A percentile compares a stretch with the other conserved stretches of the same genome.
Conservation (phyloP, 1,140 invertebrate genomes). For the Bicyclus anynana region DNA sequence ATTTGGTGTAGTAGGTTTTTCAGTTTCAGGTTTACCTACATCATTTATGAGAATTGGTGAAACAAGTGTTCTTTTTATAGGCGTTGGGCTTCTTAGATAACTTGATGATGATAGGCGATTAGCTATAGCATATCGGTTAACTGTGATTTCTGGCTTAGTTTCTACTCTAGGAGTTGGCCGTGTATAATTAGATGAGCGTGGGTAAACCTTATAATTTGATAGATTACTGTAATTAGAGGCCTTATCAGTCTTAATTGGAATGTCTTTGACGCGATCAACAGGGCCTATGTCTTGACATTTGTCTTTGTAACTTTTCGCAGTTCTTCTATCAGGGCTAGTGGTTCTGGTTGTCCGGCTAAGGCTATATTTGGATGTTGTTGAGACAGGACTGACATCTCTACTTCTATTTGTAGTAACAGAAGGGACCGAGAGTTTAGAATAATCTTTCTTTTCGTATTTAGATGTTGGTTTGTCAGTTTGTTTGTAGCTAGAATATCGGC, state of each 20-base stretch:
- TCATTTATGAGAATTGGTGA: slow-evolving; percentile 50
- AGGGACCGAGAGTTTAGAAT: slow-evolving; percentile 48
- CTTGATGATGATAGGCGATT: slow-evolving; percentile 57
- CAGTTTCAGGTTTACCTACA: slow-evolving; percentile 36
- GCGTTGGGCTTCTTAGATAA: slow-evolving; percentile 57
- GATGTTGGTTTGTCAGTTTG: slow-evolving; percentile 36
- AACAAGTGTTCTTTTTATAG: slow-evolving; percentile 46
- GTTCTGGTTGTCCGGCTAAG: slow-evolving; percentile 50
- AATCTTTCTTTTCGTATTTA: slow-evolving; percentile 67
- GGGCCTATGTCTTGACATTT: slow-evolving; percentile 62
- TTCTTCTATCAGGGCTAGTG: slow-evolving; percentile 58
- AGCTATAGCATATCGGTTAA: slow-evolving; percentile 61
- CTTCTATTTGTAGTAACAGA: slow-evolving; percentile 43
- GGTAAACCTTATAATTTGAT: slow-evolving; percentile 71
- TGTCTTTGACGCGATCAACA: slow-evolving; percentile 70
- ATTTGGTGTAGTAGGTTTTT: slow-evolving; percentile 34
- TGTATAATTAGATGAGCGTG: slow-evolving; percentile 58
- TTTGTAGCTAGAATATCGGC: slow-evolving; percentile 50
- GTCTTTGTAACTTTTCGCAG: slow-evolving; percentile 53
- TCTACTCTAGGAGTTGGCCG: slow-evolving; percentile 58
- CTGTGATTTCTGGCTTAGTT: slow-evolving; percentile 50
- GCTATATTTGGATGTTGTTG: slow-evolving; percentile 59
- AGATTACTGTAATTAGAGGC: slow-evolving; percentile 62
- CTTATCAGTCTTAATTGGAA: slow-evolving; percentile 75
- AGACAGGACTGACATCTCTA: slow-evolving; percentile 63